Conservation (phyloP, 2,888 invertebrate species). For the Parelbella ahira region DNA sequence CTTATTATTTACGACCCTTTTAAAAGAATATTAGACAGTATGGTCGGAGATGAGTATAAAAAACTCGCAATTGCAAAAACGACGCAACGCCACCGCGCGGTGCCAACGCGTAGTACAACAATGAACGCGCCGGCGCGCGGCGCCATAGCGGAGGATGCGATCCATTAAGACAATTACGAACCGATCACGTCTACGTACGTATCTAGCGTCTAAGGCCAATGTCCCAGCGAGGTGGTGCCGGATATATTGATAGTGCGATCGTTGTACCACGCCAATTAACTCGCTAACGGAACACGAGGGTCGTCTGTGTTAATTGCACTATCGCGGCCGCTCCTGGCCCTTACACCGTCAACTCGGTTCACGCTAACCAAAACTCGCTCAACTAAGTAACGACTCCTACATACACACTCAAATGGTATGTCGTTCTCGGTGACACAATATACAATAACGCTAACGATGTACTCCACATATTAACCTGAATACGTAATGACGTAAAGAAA, state of each 20-base stretch:
- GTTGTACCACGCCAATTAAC: conserved; percentile 25
- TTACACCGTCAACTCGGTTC: conserved; percentile 14
- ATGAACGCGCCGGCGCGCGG: conserved; percentile 24
- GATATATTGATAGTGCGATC: conserved; percentile 23
- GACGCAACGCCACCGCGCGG: too few species aligned
- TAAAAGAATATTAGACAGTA: too few species aligned
- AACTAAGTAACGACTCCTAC: conserved; percentile 15
- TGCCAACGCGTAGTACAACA: conserved; percentile 4
- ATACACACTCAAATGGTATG: too few species aligned
- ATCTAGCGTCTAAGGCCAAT: conserved; percentile 22
- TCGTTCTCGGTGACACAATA: conserved; percentile 13
- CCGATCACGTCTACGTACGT: too few species aligned
- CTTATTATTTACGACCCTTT: too few species aligned
- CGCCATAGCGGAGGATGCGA: conserved; percentile 61
- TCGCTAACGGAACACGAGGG: conserved; percentile 22
- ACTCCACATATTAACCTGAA: conserved; percentile 17
- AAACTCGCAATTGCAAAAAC: conserved; percentile 1
- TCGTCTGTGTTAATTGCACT: conserved; percentile 23
- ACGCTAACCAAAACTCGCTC: conserved; percentile 11
- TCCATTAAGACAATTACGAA: conserved; percentile 68
- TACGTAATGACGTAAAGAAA: conserved; percentile 24
- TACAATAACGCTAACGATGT: conserved; percentile 20
- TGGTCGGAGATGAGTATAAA: too few species aligned
- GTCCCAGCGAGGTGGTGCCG: conserved; percentile 16
- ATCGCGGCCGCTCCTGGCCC: conserved; percentile 6